Conservation (phyloP, 2,113 vertebrate genomes). For the Thymallus thymallus region DNA sequence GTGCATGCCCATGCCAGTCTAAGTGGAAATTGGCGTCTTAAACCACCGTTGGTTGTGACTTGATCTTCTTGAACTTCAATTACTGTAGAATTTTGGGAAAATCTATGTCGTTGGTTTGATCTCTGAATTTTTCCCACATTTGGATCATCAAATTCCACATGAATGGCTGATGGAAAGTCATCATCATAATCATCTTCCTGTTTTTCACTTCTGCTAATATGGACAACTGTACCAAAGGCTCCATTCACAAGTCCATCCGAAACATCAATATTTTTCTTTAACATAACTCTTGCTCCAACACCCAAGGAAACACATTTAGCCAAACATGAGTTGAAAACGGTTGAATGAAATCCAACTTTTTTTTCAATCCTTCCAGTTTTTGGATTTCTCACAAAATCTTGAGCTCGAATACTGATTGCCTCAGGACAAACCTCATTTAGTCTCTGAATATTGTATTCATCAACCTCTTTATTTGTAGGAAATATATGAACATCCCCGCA, state of each 20-base stretch:
- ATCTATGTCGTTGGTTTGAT: neutral
- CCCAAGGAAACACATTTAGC: neutral
- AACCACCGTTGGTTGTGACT: neutral
- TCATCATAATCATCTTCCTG: neutral
- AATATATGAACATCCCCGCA: slow-evolving; percentile 1
- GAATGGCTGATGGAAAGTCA: slow-evolving; percentile 9
- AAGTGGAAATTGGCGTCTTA: neutral
- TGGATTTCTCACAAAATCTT: slow-evolving; percentile 9
- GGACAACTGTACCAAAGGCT: slow-evolving; percentile 17
- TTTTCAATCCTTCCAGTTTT: neutral
- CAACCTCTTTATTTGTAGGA: slow-evolving; percentile 13
- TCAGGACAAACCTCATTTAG: neutral
- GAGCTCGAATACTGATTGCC: neutral
- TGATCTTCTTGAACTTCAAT: slow-evolving; percentile 17
- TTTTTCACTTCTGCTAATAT: neutral
- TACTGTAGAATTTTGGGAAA: neutral
- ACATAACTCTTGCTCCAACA: slow-evolving; percentile 6
- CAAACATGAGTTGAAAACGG: slow-evolving; percentile 4
- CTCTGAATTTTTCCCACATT: slow-evolving; percentile 14
- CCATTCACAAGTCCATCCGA: slow-evolving; percentile 26
- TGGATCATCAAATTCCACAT: slow-evolving; percentile 18
- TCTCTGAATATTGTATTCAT: neutral
- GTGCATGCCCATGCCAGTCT: slow-evolving; percentile 14
- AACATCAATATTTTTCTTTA: slow-evolving; percentile 18
- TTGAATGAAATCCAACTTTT: neutral